Evolutionary conservation across 2,888 invertebrate genomes (phyloP).

Genomic region (Drosophila suboccidentalis): DNA sequence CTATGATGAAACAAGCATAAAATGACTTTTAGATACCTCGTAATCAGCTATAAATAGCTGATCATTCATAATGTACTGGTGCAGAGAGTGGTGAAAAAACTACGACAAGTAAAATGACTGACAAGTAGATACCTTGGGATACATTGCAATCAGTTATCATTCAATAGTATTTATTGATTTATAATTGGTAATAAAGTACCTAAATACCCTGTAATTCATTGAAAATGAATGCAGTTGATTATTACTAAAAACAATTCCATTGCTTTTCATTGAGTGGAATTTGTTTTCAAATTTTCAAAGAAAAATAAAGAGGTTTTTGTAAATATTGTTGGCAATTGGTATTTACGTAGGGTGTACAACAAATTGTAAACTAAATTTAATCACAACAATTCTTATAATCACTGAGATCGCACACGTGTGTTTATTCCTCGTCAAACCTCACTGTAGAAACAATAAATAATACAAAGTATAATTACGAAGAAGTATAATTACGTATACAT

Average conservation of each 20-base stretch:
- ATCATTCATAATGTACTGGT: background rate
- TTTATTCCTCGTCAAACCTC: background rate
- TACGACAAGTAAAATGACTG: background rate
- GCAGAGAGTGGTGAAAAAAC: background rate
- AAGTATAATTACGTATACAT: background rate
- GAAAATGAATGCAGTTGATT: background rate
- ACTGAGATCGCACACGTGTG: background rate
- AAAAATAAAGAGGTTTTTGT: background rate
- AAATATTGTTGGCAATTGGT: background rate
- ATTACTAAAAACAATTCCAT: background rate
- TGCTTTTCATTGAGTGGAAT: background rate
- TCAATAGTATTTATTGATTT: background rate
- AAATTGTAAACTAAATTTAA: background rate
- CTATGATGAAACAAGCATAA: constrained; percentile 14
- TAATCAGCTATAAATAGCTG: background rate
- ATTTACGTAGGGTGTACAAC: background rate
- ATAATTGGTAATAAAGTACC: background rate
- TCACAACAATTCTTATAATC: background rate
- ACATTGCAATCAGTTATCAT: background rate
- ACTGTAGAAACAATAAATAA: background rate
- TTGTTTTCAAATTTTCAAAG: background rate
- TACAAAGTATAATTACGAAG: background rate
- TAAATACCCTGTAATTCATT: background rate
- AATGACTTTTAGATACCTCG: background rate
- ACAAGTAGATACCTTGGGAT: background rate